Evolutionary conservation across 2,113 vertebrate genomes (phyloP).

Genomic region (Hoplias malabaricus): DNA sequence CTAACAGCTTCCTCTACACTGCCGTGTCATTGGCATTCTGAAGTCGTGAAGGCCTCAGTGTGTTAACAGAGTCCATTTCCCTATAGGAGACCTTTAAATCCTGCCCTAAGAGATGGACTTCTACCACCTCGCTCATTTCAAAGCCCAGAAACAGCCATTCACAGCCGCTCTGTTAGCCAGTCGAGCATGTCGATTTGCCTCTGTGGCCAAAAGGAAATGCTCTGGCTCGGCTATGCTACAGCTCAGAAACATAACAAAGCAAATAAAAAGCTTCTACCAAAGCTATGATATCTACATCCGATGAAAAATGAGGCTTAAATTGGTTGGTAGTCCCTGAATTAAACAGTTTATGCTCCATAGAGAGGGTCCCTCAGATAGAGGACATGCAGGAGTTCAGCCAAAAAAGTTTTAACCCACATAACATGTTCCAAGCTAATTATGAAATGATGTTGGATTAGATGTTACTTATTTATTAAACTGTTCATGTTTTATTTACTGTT

Average conservation of each 20-base stretch:
- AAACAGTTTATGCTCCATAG: too few species aligned
- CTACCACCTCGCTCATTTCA: neutral
- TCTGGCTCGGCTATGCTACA: neutral
- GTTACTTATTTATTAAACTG: too few species aligned
- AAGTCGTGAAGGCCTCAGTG: conserved; percentile 7
- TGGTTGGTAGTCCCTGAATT: too few species aligned
- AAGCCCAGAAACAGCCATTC: neutral
- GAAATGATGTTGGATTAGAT: too few species aligned
- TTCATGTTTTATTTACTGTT: too few species aligned
- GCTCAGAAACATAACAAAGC: neutral
- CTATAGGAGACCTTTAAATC: conserved; percentile 27
- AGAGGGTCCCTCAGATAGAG: too few species aligned
- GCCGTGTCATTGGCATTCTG: conserved; percentile 27
- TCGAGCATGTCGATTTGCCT: neutral
- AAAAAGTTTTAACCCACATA: too few species aligned
- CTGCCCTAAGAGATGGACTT: conserved; percentile 15
- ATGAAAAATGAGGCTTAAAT: neutral
- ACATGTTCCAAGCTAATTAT: too few species aligned
- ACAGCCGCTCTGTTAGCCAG: neutral
- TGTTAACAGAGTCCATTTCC: conserved; percentile 34
- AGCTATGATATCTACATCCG: neutral
- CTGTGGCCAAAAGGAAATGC: neutral
- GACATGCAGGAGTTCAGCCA: too few species aligned
- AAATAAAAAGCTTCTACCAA: neutral
- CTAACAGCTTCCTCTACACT: conserved; percentile 9